phyloP scores from a whole-genome alignment of 2,888 invertebrate genomes.

The Parthenolecanium corni region DNA sequence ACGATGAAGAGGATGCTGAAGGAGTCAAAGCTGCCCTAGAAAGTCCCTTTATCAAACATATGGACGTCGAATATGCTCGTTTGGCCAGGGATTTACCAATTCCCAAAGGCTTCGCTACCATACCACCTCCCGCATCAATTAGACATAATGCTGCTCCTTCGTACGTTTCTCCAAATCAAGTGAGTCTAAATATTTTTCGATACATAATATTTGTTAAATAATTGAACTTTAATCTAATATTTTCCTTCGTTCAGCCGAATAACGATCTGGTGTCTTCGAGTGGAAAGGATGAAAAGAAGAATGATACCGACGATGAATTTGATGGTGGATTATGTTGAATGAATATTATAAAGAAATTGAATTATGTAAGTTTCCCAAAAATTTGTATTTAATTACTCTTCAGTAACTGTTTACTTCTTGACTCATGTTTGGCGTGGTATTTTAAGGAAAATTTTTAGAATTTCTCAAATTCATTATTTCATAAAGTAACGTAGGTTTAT shows the following conservation, averaged over 20 bases:
- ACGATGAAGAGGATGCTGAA: slow-evolving; percentile 77
- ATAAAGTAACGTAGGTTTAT: too few species aligned
- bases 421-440: too few species aligned
- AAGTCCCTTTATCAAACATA: slow-evolving; percentile 75
- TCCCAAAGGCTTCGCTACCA: slow-evolving; percentile 45
- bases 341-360: too few species aligned
- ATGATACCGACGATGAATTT: slow-evolving; percentile 30
- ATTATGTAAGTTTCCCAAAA: too few species aligned
- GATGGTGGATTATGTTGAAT: slow-evolving; percentile 31
- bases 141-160: slow-evolving; percentile 59
- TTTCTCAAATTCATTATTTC: too few species aligned
- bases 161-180: slow-evolving; percentile 44
- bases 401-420: too few species aligned
- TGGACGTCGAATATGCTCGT: slow-evolving; percentile 83
- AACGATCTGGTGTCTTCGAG: background rate
- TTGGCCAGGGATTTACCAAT: slow-evolving; percentile 57
- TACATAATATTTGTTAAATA: background rate
- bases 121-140: slow-evolving; percentile 49
- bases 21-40: slow-evolving; percentile 60
- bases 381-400: too few species aligned
- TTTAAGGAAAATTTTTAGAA: too few species aligned
- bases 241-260: slow-evolving; percentile 5
- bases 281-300: background rate
- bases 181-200: background rate
- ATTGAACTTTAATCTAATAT: background rate